A percentile compares a stretch with the other conserved stretches of the same genome.
These are phyloP conservation scores for Hiodon tergisus DNA, from an alignment of 2,113 vertebrate species.

Conservation along the genomic window DNA sequence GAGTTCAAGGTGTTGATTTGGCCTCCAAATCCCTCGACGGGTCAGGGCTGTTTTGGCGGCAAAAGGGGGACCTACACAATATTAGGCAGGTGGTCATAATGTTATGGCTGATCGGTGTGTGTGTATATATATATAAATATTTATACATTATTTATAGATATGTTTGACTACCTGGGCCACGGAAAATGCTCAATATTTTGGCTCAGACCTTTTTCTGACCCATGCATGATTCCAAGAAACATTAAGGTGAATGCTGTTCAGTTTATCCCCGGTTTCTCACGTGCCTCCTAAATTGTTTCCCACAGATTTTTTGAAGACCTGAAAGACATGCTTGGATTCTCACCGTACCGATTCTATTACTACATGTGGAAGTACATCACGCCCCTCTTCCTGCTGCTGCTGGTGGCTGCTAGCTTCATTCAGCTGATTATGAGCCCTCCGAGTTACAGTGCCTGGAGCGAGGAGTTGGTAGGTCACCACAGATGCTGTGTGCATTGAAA, in stretches of 20 bases:
- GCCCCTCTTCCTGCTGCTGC: constrained; percentile 73
- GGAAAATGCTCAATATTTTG: too few relatives aligned
- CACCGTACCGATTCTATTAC: constrained; percentile 84
- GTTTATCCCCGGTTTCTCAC: not conserved
- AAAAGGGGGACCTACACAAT: too few relatives aligned
- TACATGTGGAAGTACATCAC: constrained; percentile 98
- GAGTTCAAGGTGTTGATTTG: too few relatives aligned
- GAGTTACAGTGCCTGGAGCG: constrained; percentile 87
- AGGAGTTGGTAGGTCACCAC: constrained; percentile 72
- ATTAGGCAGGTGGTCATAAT: too few relatives aligned
- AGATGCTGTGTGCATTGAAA: not conserved
- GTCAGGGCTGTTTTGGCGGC: too few relatives aligned
- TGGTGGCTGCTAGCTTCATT: constrained; percentile 75
- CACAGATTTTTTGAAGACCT: constrained; percentile 92
- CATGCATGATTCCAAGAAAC: too few relatives aligned
- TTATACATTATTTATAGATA: not conserved
- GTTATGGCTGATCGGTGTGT: too few relatives aligned
- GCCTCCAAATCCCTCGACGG: too few relatives aligned
- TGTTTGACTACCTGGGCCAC: not conserved
- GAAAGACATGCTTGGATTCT: constrained; percentile 93
- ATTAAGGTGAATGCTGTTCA: too few relatives aligned
- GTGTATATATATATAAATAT: too few relatives aligned
- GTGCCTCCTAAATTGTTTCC: not conserved
- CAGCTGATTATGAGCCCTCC: constrained; percentile 85
- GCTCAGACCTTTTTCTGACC: too few relatives aligned